These are phyloP conservation scores for Typhlomys cinereus DNA, from an alignment of 2,113 vertebrate genomes.

Conservation along the genomic window DNA sequence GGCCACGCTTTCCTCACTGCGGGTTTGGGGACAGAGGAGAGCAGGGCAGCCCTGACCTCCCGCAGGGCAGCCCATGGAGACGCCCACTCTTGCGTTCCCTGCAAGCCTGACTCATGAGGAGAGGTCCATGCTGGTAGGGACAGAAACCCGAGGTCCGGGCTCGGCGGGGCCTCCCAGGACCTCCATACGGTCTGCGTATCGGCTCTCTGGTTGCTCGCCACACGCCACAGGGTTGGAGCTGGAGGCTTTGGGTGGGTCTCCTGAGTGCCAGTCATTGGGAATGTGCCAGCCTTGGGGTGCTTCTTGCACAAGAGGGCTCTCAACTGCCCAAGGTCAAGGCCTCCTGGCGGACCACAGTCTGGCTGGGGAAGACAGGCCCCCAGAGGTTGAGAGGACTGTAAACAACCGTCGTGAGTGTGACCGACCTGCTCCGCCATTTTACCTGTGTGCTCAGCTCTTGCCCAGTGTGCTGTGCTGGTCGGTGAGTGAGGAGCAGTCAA, in stretches of 20 bases:
- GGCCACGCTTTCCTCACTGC: not conserved
- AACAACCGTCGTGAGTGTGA: not conserved
- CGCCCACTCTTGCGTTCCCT: not conserved
- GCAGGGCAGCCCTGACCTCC: not conserved
- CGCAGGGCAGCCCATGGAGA: not conserved
- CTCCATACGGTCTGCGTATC: not conserved
- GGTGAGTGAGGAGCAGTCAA: too few species aligned
- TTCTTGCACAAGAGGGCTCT: not conserved
- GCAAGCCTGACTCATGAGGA: not conserved
- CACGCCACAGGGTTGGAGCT: not conserved
- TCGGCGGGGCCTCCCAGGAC: slow-evolving; percentile 53
- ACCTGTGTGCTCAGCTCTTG: not conserved
- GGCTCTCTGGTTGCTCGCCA: slow-evolving; percentile 42
- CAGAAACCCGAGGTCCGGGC: slow-evolving; percentile 46
- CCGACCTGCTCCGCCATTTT: not conserved
- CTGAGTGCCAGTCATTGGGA: not conserved
- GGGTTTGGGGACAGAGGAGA: not conserved
- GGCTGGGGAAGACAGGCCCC: not conserved
- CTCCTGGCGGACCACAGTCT: not conserved
- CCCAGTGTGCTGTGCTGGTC: not conserved
- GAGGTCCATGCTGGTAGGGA: not conserved
- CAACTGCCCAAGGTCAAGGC: not conserved
- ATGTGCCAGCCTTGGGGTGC: fast-evolving
- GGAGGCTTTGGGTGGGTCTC: not conserved
- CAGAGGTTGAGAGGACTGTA: not conserved